These are phyloP conservation scores for Pseudotriccus pelzelni DNA, from an alignment of 2,797 vertebrate species.

Conservation along the genomic window DNA sequence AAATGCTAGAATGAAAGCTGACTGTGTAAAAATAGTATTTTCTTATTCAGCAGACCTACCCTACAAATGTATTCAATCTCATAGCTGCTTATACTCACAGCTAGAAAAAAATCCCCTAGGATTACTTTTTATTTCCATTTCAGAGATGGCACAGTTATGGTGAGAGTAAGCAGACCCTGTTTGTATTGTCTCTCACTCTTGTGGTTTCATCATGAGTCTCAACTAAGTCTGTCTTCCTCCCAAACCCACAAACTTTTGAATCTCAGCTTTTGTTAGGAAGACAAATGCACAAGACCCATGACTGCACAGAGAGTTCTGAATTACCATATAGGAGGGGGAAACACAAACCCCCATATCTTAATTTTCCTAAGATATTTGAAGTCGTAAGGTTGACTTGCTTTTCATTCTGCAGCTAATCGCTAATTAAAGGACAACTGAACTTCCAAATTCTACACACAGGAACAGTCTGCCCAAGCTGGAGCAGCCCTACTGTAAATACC, in stretches of 20 bases:
- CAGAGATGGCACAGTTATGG: neutral
- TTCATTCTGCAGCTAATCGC: neutral
- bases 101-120: neutral
- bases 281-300: neutral
- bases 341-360: neutral
- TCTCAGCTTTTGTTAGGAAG: neutral
- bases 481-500: neutral
- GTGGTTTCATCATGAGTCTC: neutral
- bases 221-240: neutral
- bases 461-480: neutral
- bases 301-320: neutral
- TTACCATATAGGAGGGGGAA: neutral
- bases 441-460: neutral
- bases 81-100: neutral
- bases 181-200: neutral
- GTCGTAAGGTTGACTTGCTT: neutral
- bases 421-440: neutral
- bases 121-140: conserved; percentile 1
- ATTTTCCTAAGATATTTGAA: neutral
- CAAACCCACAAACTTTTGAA: neutral
- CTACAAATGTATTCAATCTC: neutral
- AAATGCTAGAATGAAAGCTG: neutral
- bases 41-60: conserved; percentile 20
- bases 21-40: neutral
- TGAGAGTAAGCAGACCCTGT: neutral